Evolutionary conservation across 2,888 invertebrate species (phyloP).

Genomic region (Synergus gifuensis): DNA sequence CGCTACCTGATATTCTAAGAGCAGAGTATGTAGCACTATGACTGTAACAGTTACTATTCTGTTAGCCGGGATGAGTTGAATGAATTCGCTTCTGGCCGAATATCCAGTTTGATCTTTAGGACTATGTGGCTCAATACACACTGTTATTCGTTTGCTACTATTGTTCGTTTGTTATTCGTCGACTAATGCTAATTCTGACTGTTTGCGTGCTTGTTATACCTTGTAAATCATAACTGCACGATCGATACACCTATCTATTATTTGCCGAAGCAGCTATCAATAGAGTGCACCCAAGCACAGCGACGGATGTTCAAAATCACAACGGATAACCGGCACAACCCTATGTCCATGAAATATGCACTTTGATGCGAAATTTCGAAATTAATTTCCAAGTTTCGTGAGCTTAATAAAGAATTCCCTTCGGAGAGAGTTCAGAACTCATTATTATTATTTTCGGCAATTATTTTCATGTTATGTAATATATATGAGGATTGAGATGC

Average conservation of each 20-base stretch:
- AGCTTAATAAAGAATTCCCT: not conserved
- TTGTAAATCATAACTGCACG: conserved; percentile 12
- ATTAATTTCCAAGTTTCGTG: not conserved
- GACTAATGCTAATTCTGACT: conserved; percentile 33
- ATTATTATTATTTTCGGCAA: too few species aligned
- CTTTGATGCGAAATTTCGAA: not conserved
- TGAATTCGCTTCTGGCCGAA: conserved; percentile 40
- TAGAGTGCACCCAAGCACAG: not conserved
- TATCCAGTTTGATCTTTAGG: not conserved
- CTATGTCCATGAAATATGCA: not conserved
- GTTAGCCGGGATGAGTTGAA: not conserved
- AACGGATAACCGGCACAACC: not conserved
- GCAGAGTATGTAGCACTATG: not conserved
- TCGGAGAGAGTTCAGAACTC: not conserved
- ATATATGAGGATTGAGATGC: too few species aligned
- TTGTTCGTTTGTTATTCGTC: too few species aligned
- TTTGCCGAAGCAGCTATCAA: conserved; percentile 12
- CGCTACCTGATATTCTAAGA: not conserved
- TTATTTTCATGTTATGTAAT: too few species aligned
- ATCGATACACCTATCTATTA: conserved; percentile 16
- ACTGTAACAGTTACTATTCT: not conserved
- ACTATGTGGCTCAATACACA: conserved; percentile 14
- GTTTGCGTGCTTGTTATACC: conserved; percentile 33
- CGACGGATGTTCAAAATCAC: not conserved
- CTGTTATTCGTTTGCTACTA: conserved; percentile 12